A percentile compares a stretch with the other conserved stretches of the same genome.
Evolutionary conservation across 2,797 vertebrate species (phyloP).

Genomic region (Falco novaeseelandiae): DNA sequence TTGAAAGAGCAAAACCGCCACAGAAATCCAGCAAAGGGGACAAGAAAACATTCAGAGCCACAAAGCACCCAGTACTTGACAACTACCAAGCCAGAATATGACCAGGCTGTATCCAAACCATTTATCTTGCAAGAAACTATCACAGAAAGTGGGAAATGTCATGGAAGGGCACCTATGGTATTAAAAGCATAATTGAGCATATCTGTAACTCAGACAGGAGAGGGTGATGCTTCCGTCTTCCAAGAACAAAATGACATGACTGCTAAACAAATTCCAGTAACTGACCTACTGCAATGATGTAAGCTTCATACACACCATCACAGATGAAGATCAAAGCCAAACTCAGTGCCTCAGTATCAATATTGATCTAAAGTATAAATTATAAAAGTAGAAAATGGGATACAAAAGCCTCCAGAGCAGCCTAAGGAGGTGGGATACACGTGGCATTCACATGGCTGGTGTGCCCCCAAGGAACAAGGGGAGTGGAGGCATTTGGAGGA

Average conservation of each 20-base stretch:
- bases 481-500: not conserved
- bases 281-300: not conserved
- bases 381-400: not conserved
- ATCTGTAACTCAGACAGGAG: not conserved
- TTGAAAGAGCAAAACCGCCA: not conserved
- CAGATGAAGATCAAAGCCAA: not conserved
- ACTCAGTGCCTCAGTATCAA: not conserved
- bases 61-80: not conserved
- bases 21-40: not conserved
- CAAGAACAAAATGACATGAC: not conserved
- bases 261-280: not conserved
- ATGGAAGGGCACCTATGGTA: accelerated
- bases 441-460: accelerated
- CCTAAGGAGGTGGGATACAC: not conserved
- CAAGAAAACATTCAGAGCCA: not conserved
- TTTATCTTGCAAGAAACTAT: not conserved
- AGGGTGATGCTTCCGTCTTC: not conserved
- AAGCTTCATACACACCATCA: not conserved
- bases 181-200: not conserved
- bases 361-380: not conserved
- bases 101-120: not conserved
- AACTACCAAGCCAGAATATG: not conserved
- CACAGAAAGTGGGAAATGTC: not conserved
- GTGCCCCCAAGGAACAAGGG: not conserved
- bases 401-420: not conserved